Conservation (phyloP, 2,113 vertebrate genomes). For the Hylia prasina region DNA sequence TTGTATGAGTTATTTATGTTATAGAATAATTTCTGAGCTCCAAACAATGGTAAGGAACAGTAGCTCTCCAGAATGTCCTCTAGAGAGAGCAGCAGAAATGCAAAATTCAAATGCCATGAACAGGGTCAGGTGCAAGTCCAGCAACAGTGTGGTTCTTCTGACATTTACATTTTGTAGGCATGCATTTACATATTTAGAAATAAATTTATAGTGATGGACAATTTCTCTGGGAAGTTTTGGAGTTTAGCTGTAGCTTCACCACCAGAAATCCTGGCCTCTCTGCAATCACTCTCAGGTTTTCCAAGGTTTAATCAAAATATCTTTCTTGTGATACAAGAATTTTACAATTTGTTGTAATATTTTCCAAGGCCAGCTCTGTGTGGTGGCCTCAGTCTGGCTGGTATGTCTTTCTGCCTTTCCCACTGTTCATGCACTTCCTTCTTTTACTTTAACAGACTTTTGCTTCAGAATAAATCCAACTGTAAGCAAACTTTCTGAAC, state of each 20-base stretch:
- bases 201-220: neutral
- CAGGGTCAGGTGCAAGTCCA: neutral
- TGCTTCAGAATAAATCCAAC: neutral
- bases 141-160: neutral
- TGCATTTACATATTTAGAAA: neutral
- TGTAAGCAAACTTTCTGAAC: neutral
- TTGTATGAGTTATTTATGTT: neutral
- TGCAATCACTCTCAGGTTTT: neutral
- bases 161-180: neutral
- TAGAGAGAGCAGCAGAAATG: neutral
- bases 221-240: neutral
- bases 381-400: neutral
- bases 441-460: neutral
- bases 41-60: neutral
- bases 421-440: neutral
- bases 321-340: neutral
- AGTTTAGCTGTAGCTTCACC: neutral
- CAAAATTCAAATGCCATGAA: neutral
- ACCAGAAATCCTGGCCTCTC: neutral
- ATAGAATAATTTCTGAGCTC: neutral
- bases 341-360: neutral
- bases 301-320: neutral
- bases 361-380: neutral
- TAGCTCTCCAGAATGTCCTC: neutral
- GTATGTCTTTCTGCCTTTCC: neutral